Evolutionary conservation across 2,888 invertebrate genomes (phyloP).

Genomic region (Lycophotia porphyrea): DNA sequence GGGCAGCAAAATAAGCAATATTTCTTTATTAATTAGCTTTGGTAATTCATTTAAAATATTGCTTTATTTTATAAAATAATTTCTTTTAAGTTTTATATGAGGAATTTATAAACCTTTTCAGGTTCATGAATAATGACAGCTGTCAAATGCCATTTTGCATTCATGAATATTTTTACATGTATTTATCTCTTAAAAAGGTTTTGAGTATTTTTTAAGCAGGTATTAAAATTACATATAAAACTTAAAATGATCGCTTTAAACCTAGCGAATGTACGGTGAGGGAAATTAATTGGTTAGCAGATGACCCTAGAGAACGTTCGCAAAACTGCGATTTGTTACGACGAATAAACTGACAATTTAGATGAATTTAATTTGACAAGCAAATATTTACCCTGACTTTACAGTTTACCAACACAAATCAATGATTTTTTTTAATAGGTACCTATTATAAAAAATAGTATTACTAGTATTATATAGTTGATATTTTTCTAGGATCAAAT

Average conservation of each 20-base stretch:
- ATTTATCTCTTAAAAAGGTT: neutral
- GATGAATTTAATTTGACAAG: neutral
- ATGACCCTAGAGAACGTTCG: neutral
- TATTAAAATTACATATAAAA: neutral
- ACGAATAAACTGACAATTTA: neutral
- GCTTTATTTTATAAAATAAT: neutral
- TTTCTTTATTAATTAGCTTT: constrained; percentile 35
- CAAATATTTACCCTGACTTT: neutral
- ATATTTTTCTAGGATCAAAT: neutral
- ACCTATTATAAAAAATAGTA: too few relatives aligned
- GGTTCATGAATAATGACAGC: constrained; percentile 9
- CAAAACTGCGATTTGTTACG: neutral
- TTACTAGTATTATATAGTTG: neutral
- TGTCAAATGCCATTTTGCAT: neutral
- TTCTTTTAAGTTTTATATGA: neutral
- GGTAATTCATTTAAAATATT: constrained; percentile 22
- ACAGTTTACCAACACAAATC: neutral
- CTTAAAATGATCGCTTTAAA: neutral
- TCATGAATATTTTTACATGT: too few relatives aligned
- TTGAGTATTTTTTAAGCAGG: neutral
- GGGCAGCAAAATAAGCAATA: constrained; percentile 25
- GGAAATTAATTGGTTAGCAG: neutral
- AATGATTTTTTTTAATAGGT: too few relatives aligned
- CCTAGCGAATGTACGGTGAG: neutral
- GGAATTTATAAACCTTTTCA: neutral